phyloP scores from a whole-genome alignment of 2,797 vertebrate genomes.

The Gymnothorax reevesii region DNA sequence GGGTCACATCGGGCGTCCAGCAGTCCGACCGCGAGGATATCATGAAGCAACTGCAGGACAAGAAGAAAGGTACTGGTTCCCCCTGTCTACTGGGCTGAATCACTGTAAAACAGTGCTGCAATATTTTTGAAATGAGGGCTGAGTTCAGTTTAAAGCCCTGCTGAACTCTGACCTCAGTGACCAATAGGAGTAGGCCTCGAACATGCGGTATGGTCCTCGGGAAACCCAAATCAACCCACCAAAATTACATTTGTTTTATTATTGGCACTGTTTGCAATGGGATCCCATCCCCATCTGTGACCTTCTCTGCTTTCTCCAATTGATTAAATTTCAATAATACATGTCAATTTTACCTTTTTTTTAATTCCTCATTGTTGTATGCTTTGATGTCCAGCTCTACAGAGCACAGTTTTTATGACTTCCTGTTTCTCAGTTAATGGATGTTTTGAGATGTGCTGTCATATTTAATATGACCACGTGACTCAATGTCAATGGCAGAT shows the following conservation, averaged over 20 bases:
- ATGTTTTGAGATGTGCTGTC: background rate
- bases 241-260: too few relatives aligned
- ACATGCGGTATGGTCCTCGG: background rate
- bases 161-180: too few relatives aligned
- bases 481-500: background rate
- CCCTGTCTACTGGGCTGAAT: conserved; percentile 1
- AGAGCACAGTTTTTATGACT: background rate
- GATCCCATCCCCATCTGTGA: too few relatives aligned
- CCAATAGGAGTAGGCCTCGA: background rate
- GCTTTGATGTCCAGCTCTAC: background rate
- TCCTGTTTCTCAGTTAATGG: background rate
- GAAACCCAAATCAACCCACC: background rate
- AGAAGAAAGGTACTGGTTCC: conserved; percentile 80
- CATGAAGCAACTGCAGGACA: conserved; percentile 74
- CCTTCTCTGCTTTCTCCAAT: background rate
- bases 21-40: conserved; percentile 74
- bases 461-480: background rate
- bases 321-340: background rate
- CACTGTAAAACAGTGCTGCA: background rate
- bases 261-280: background rate
- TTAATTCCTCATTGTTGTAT: background rate
- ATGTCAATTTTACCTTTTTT: background rate
- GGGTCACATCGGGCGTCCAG: conserved; percentile 71
- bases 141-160: background rate
- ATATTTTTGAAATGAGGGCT: background rate